Conservation (phyloP, 2,113 vertebrate genomes). For the Baryphthengus martii region DNA sequence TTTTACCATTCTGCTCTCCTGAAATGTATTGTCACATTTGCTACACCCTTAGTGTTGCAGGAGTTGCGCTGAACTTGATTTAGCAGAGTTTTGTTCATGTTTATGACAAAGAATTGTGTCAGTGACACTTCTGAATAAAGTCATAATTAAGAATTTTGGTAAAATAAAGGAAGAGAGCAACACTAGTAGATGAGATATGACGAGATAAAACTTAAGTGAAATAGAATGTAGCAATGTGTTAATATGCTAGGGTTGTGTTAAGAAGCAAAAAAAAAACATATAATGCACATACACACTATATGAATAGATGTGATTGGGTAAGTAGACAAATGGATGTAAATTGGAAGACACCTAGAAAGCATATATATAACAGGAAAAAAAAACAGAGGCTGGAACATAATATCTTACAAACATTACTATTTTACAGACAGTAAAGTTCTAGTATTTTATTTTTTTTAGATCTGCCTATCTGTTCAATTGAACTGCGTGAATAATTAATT, state of each 20-base stretch:
- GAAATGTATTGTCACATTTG: not conserved
- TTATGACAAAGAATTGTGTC: not conserved
- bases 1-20: not conserved
- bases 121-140: not conserved
- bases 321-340: not conserved
- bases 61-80: not conserved
- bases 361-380: not conserved
- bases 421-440: not conserved
- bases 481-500: not conserved
- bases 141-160: not conserved
- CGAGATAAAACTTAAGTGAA: not conserved
- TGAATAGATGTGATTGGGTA: not conserved
- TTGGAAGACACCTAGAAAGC: not conserved
- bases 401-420: not conserved
- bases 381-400: not conserved
- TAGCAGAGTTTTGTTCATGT: not conserved
- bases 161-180: not conserved
- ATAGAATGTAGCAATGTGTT: not conserved
- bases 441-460: not conserved
- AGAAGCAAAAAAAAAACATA: not conserved
- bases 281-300: not conserved
- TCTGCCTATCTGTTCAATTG: not conserved
- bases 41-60: not conserved
- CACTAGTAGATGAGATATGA: not conserved
- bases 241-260: not conserved